Base-by-base conservation (phyloP, 2,113 vertebrate genomes). In the Macroglossus sobrinus region DNA sequence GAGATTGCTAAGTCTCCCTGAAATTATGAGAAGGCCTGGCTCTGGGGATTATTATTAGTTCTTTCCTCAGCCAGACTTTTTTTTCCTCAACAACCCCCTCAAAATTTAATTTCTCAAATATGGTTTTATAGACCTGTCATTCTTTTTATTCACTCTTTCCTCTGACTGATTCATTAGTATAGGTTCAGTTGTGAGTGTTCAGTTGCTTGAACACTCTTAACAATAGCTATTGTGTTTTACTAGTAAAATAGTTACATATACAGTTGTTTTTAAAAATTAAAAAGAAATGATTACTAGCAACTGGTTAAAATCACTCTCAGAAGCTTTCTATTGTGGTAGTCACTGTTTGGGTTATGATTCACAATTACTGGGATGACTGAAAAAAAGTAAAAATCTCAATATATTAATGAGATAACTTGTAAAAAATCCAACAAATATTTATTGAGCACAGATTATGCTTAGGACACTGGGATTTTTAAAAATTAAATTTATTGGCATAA, bases 391-490 rank as follows among this genome's bases (percentile, higher is more conserved):
- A 91, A 81, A 64, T 66, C 79, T 89, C 84, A 96, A 69, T 84
- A 95, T 96, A 81, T 75, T 88, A 94, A 96, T 92, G 94, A 50
- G 35, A 74, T 84, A 33, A 90, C 63, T 78, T 38, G 12, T 78
- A 55, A 94, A 92, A 90, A 47, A 71, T 61, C 43, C 18, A 94
- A 79, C 72, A 85, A 85, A 63, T 93, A 82, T 91, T 93, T 85
- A 78, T 75, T 75, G 68, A 91, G 66, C 5, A 7, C 19, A 89
- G 35, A 86, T 93, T 89, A 47, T 96, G 92, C 93, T 96, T 93
- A 92, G 72, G 87, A 91, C 45, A 68, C 28, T 90, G 91, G 45
- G 14, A 68, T 82, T 95, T 97, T 91, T 75, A 69, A 75, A 75
- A 33, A 75, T 47, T 45, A 47, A 75, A 47, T 50, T 76, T 75